Evolutionary conservation across 2,888 invertebrate genomes (phyloP), one percentile per base, ranked within the genome.

Genomic region (Urechis unicinctus): DNA sequence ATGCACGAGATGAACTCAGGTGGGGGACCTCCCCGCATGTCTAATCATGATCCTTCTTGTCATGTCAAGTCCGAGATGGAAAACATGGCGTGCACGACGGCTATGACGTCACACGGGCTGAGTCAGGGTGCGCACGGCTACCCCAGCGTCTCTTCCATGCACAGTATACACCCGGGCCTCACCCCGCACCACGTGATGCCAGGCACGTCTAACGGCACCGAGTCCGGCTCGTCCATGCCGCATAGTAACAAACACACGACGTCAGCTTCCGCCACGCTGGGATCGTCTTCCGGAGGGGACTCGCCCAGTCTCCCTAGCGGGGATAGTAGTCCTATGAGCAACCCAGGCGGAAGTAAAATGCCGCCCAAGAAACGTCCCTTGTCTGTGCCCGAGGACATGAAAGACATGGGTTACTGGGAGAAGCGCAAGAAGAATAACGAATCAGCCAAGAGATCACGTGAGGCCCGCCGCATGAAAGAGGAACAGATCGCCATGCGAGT

Each of bases 401-500:
- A 78, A 58, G 78, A 79, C 63, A 67, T 66, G 29, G 48, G 56
- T 17, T 79, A 79, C 57, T 73, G 73, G 72, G 78, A 78, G 51
- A 73, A 78, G 50, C 67, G 79, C n/a, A 68, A 72, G 56, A 76
- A 78, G 62, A 79, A 79, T 65, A 79, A 79, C 59, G 77, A 78
- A 54, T 77, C 78, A 5, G 79, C 79, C 4, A 73, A 76, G 56
- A 64, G 77, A 49, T 78, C 78, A 1, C 66, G 79, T 13, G 79
- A 79, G 50, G 64, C 71, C 1, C 61, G 78, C 4, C 65, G 77
- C 25, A 67, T 68, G 65, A 77, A 78, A 57, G 79, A 79, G 61
- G 75, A 77, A 46, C 71, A 72, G 57, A 74, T 74, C 21, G 71
- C 73, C 21, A 56, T 73, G 50, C 56, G 71, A 31, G 71, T 75